phyloP scores from a whole-genome alignment of 2,797 vertebrate species.

The Sebastes iracundus region DNA sequence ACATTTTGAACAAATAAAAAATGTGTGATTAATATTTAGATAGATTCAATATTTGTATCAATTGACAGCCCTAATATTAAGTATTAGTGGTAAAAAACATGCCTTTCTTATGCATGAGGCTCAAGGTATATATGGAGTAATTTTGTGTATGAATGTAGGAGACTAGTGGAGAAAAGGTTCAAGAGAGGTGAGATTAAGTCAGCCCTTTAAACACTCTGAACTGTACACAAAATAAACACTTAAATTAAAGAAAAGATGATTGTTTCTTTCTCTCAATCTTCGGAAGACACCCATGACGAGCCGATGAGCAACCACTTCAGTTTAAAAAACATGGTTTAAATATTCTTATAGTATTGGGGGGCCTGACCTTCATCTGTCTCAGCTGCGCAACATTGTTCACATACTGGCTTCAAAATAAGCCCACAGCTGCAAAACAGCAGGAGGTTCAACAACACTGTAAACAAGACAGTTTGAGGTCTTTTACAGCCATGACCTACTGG shows the following conservation, averaged over 20 bases:
- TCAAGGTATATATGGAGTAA: background rate
- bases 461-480: slow-evolving; percentile 27
- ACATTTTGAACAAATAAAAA: too few relatives aligned
- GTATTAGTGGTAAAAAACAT: background rate
- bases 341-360: slow-evolving; percentile 8
- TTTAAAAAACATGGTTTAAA: slow-evolving; percentile 14
- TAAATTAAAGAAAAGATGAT: background rate
- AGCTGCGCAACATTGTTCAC: slow-evolving; percentile 9
- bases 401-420: slow-evolving; percentile 42
- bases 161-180: background rate
- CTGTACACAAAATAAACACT: background rate
- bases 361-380: slow-evolving; percentile 50
- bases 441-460: slow-evolving; percentile 28
- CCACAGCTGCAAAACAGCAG: slow-evolving; percentile 45
- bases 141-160: background rate
- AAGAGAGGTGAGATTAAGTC: background rate
- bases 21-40: too few relatives aligned
- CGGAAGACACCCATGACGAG: background rate
- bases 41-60: too few relatives aligned
- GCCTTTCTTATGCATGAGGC: background rate
- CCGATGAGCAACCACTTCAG: background rate
- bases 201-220: background rate
- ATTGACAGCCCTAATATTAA: background rate
- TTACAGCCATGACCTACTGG: slow-evolving; percentile 35
- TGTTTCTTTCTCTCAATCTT: background rate